Base-by-base conservation (phyloP, 2,888 invertebrate species). In the Chrysolina americana region DNA sequence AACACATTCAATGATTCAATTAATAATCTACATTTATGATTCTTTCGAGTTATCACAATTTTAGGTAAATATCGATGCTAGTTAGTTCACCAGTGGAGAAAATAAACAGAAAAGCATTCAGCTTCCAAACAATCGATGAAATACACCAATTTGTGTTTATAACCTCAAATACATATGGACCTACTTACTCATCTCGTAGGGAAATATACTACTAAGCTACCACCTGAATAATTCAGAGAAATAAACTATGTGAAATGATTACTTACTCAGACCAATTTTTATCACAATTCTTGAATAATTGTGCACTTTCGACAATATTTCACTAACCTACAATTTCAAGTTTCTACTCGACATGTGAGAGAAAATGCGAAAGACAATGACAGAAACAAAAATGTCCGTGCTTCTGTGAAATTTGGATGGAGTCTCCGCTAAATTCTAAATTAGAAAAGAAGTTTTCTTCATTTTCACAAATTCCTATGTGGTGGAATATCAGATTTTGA, bases 311-410 rank as follows among this genome's bases (percentile, higher is more conserved):
- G 59, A 70, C 44, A 21, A 64, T 23, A 53, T 28, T 13, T 28
- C 36, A 73, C 53, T 64, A 69, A 68, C 68, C 53, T 21, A 59
- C 41, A 74, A 36, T 36, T 36, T 8, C 36, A 36, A 36, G 6
- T 36, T 36, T 36, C 8, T 8, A 36, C 36, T 8, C 66, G 65
- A 70, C 74, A 48, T 66, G 70, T 66, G 59, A 59, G 47, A 21
- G 62, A 59, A 59, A 53, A 28, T 8, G 66, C 63, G 59, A 59
- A 41, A 21, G 62, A 59, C 53, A 53, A 19, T 19, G 50, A 56
- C 56, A 23, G 56, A 23, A 56, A 21, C 3, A 11, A 23, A 21
- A 28, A 8, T 11, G n/a, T 21, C 21, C 28, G 2, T 62, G n/a
- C 8, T 21, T 62, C 65, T 21, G 65, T 41, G 10, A 21, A 65